Evolutionary conservation across 2,797 vertebrate species (phyloP), one percentile per base, ranked within the genome.

Genomic region (Pseudopleuronectes americanus): DNA sequence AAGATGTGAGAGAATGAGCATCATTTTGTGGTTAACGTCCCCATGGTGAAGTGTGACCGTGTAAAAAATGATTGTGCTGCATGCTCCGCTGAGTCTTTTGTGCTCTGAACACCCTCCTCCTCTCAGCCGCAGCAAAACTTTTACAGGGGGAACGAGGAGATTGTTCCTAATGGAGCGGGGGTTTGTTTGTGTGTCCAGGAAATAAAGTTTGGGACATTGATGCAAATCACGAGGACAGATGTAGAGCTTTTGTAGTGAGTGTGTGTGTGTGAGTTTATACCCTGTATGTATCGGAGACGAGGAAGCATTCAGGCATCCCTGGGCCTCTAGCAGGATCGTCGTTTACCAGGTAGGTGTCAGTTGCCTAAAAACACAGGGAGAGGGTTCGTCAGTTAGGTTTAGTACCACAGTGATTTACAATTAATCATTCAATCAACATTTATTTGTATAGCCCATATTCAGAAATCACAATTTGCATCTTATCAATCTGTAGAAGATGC

Each of bases 271-370:
- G 43, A 68, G n/a, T 77, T 10, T 82, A 68, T 95, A 95, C 94
- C 94, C 95, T 93, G 77, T 95, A 95, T 62, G 95, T 93, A 70
- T 95, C 95, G 28, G 95, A 94, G 83, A 95, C 94, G 38, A 95
- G 94, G 92, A 95, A 95, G 87, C 94, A 94, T 79, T 95, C 95
- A 62, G 95, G 93, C 93, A 95, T 94, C 79, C 93, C 93, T 52
- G 93, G 92, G 76, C 91, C 93, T 94, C 94, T 82, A 68, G 92
- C 86, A 74, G 93, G 90, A 87, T 95, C 94, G 86, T 95, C 93
- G 85, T 94, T 94, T 81, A 94, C 93, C 93, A 95, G 91, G 91
- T 95, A 95, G 61, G 93, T 92, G 91, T 95, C 95, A 77, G 94
- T 93, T 89, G 94, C 94, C 95, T 95, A 86, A 60, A 91, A 87